Base-by-base conservation (phyloP, 1,140 invertebrate species). In the Saccostrea cuccullata region DNA sequence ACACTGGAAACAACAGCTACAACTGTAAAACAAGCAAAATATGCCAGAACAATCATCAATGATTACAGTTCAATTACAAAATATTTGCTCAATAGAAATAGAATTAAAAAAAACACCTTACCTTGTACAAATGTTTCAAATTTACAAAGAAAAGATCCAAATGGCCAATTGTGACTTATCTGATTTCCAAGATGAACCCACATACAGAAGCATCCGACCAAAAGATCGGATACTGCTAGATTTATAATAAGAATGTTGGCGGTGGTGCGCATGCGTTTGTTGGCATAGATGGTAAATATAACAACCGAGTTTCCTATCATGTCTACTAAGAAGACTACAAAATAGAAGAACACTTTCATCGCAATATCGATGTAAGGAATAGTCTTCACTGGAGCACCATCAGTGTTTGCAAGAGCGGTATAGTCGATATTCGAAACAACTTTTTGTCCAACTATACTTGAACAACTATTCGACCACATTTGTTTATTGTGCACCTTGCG, bases 221-320 rank as follows among this genome's bases (percentile, higher is more conserved):
- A 94, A 26, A 99, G 96, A 94, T 99, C 98, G 0, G 98, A 98
- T 64, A 99, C 96, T 4, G 98, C 98, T 91, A 99, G 95, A 93
- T 97, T 98, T 93, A 98, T 98, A 58, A 99, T 96, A 93, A 99
- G 98, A 92, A 98, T 98, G 94, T 99, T 99, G 67, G 96, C 96
- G 0, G 91, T 92, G 0, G 90, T 91, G 13, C 91, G 58, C 91
- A 92, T 92, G 36, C 89, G 87, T 77, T 89, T 89, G 89, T 93
- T 92, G 8, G 87, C 47, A n/a, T 56, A 84, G 17, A 91, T 86
- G 11, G 88, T 89, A 13, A 90, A 55, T 15, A 91, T 64, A 2
- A 91, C 90, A 1, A 88, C 58, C 11, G 85, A 58, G 73, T 91
- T 91, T 47, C 90, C 90, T 5, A 89, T 73, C 13, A 91, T 36